A percentile compares a stretch with the other conserved stretches of the same genome.
phyloP scores from a whole-genome alignment of 2,113 vertebrate species.

The Hypocryptadius cinnamomeus region DNA sequence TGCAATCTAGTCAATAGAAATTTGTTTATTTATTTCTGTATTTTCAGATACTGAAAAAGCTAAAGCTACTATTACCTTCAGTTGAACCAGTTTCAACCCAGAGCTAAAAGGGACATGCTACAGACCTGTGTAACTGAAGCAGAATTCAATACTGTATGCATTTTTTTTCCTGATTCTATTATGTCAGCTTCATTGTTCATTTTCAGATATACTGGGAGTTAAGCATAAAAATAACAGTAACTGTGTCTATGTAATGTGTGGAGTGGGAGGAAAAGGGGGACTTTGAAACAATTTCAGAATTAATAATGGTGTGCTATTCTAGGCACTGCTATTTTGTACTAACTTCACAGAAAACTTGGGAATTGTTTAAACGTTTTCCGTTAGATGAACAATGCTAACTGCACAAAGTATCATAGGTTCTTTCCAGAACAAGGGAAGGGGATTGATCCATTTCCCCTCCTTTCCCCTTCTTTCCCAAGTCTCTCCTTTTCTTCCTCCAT shows the following conservation, averaged over 20 bases:
- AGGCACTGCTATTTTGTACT: slow-evolving; percentile 5
- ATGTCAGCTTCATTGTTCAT: neutral
- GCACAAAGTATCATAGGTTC: neutral
- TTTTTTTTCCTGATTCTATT: neutral
- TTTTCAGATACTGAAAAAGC: neutral
- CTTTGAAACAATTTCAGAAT: slow-evolving; percentile 26
- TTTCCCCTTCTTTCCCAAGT: neutral
- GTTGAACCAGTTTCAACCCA: neutral
- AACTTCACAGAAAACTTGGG: neutral
- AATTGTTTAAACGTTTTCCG: neutral
- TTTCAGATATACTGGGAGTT: neutral
- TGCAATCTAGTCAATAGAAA: neutral
- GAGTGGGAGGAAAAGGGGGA: slow-evolving; percentile 5
- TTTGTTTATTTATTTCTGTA: neutral
- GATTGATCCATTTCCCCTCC: neutral
- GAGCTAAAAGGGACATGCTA: neutral
- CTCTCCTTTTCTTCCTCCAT: neutral
- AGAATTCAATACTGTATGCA: neutral
- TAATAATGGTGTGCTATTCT: slow-evolving; percentile 8
- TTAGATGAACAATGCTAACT: neutral
- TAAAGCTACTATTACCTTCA: neutral
- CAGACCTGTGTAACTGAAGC: neutral
- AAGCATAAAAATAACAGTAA: slow-evolving; percentile 36
- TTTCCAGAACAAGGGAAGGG: neutral
- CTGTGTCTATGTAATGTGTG: neutral